A percentile compares a stretch with the other conserved stretches of the same genome.
These are phyloP conservation scores for Rhamphomyia laevipes DNA, from an alignment of 2,888 invertebrate species.

Conservation along the genomic window DNA sequence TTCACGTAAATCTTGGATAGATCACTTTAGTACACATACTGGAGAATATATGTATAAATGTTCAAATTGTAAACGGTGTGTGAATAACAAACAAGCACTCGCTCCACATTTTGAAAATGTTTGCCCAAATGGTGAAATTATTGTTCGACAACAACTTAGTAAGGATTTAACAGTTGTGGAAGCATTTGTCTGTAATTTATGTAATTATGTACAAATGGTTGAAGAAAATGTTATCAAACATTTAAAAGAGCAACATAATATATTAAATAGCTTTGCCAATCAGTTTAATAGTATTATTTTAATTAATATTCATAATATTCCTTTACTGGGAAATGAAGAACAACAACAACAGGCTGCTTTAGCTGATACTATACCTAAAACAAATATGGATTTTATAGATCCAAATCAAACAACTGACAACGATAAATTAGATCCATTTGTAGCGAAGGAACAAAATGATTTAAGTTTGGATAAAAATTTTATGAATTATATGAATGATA, in stretches of 20 bases:
- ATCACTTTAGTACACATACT: slow-evolving; percentile 64
- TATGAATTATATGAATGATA: slow-evolving; percentile 9
- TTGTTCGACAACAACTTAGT: slow-evolving; percentile 2
- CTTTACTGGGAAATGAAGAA: slow-evolving; percentile 10
- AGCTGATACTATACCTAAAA: not conserved
- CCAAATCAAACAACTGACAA: slow-evolving; percentile 8
- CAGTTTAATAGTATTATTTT: slow-evolving; percentile 14
- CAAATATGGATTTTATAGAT: not conserved
- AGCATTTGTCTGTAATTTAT: slow-evolving; percentile 57
- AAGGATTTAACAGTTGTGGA: slow-evolving; percentile 10
- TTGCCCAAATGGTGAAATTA: slow-evolving; percentile 9
- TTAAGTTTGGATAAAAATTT: slow-evolving; percentile 10
- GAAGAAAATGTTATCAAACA: slow-evolving; percentile 50
- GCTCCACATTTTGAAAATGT: slow-evolving; percentile 13
- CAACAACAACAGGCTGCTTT: not conserved
- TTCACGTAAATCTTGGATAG: slow-evolving; percentile 33
- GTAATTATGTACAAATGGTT: slow-evolving; percentile 60
- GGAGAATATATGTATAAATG: slow-evolving; percentile 64
- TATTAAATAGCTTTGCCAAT: slow-evolving; percentile 13
- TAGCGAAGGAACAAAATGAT: slow-evolving; percentile 8
- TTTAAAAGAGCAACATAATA: slow-evolving; percentile 31
- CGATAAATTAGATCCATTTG: slow-evolving; percentile 4
- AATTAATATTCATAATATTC: slow-evolving; percentile 15
- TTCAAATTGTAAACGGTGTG: slow-evolving; percentile 40
- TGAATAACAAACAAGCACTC: slow-evolving; percentile 10